Evolutionary conservation across 2,797 vertebrate genomes (phyloP), one percentile per base, ranked within the genome.

Genomic region (Dallia pectoralis): DNA sequence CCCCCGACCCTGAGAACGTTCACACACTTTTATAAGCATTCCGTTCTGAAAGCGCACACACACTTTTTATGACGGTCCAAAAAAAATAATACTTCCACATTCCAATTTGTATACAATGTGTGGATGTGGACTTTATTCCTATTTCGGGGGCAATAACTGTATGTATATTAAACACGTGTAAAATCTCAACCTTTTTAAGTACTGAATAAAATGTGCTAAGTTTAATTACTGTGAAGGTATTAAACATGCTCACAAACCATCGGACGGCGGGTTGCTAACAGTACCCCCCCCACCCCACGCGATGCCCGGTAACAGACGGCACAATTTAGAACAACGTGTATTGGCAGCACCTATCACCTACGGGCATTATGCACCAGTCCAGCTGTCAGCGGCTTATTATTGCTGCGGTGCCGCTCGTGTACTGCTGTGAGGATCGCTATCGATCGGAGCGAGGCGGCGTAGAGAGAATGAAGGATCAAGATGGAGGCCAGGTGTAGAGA

Each of bases 311-410:
- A 25, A 48, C 25, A 18, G 15, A 29, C 27, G 12, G 22, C 47
- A 48, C 67, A 2, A 51, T 19, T 4, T 18, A 44, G 19, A 40
- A 65, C 59, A 63, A n/a, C 27, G 27, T 19, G 22, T 27, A 62
- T 59, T 4, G 36, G 61, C 1, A 73, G 49, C 70, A 70, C 62
- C 74, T 11, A 47, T 25, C n/a, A 22, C 14, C 19, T 40, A 44
- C 25, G 12, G 12, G 44, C 33, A 33, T 18, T 19, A 22, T 53
- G 33, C 19, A 11, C 33, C 18, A 70, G 27, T 22, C 14, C 30
- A 56, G 53, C 29, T 79, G 66, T 82, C 79, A 70, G 22, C 66
- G 71, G 73, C 77, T 77, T 77, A 69, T 74, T 76, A 79, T 68
- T 73, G 32, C 72, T 71, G 70, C 74, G 79, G 51, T 76, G 77